phyloP scores from a whole-genome alignment of 2,797 vertebrate species.

The Vireo griseus region DNA sequence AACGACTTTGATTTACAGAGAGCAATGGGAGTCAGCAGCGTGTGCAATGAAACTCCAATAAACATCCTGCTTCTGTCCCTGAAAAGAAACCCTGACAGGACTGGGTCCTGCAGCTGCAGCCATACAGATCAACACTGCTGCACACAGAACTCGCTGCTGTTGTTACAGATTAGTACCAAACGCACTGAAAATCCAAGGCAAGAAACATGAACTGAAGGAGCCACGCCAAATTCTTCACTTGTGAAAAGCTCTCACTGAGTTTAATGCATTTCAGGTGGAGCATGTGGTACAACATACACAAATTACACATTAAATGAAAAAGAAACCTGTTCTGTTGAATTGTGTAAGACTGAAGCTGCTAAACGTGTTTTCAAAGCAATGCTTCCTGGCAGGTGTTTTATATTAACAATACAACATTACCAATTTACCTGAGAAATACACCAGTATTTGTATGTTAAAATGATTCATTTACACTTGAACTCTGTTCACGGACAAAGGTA shows the following conservation, averaged over 20 bases:
- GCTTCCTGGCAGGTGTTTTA: background rate
- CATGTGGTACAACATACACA: background rate
- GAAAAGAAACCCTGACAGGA: background rate
- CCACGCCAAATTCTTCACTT: background rate
- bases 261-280: background rate
- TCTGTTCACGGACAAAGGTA: constrained; percentile 1
- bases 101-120: background rate
- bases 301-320: background rate
- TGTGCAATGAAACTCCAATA: background rate
- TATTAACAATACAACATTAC: background rate
- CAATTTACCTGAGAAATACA: background rate
- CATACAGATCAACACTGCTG: background rate
- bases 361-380: background rate
- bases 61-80: background rate
- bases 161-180: background rate
- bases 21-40: background rate
- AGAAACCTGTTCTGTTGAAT: background rate
- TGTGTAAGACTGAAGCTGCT: background rate
- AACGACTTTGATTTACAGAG: background rate
- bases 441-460: background rate
- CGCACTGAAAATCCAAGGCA: background rate
- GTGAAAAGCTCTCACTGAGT: background rate
- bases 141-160: background rate
- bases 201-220: background rate
- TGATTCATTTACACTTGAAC: constrained; percentile 13